Percentiles rank a stretch among this genome's conserved stretches.
Evolutionary conservation across 2,888 invertebrate genomes (phyloP).

Genomic region (Metopia argyrocephala): DNA sequence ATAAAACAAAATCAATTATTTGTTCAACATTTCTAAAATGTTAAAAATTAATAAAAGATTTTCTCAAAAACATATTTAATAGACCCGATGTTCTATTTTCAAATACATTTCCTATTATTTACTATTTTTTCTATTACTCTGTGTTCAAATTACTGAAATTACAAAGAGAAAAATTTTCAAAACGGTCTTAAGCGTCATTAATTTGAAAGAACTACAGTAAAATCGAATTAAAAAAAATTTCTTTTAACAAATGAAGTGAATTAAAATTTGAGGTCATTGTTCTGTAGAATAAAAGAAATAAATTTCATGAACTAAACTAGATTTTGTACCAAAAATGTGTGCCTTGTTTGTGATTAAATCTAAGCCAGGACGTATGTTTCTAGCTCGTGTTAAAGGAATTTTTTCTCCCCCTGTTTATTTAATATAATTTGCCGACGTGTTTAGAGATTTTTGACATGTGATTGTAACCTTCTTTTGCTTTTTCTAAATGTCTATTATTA

Average conservation of each 20-base stretch:
- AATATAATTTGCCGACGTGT: too few relatives aligned
- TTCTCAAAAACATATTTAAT: too few relatives aligned
- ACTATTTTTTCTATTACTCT: background rate
- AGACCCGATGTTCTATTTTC: background rate
- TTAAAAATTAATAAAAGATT: background rate
- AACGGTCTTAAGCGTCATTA: background rate
- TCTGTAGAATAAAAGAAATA: background rate
- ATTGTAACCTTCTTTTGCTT: slow-evolving; percentile 32
- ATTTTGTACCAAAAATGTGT: too few relatives aligned
- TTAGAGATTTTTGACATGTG: slow-evolving; percentile 12
- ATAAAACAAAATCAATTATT: background rate
- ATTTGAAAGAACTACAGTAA: background rate
- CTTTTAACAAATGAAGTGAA: background rate
- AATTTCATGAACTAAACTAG: too few relatives aligned
- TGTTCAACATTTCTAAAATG: background rate
- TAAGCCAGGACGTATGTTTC: background rate
- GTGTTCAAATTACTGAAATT: background rate
- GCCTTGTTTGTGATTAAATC: background rate
- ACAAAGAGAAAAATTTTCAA: background rate
- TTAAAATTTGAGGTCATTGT: background rate
- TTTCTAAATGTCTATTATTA: slow-evolving; percentile 46
- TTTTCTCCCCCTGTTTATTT: background rate
- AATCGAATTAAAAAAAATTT: background rate
- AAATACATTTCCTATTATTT: background rate
- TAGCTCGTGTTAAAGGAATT: slow-evolving; percentile 15